Conservation (phyloP, 92 coral and sea anemone genomes). For the Blastomussa wellsi region DNA sequence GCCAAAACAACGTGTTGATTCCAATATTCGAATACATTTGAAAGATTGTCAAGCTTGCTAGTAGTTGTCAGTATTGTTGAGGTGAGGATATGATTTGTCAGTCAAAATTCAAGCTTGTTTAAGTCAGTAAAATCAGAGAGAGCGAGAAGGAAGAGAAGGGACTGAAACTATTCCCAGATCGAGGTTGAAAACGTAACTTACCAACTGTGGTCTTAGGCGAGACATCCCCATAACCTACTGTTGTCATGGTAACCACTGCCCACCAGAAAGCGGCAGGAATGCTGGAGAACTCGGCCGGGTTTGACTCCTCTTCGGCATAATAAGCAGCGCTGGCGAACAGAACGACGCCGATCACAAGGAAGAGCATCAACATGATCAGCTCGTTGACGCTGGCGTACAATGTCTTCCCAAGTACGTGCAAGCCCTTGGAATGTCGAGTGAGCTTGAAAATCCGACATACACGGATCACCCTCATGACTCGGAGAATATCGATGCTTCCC, state of each 20-base stretch:
- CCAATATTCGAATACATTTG: too few relatives aligned
- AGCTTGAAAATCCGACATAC: slow-evolving; percentile 93
- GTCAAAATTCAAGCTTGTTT: neutral
- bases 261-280: slow-evolving; percentile 99
- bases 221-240: slow-evolving; percentile 96
- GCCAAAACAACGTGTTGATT: too few relatives aligned
- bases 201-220: slow-evolving; percentile 73
- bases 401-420: slow-evolving; percentile 91
- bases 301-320: slow-evolving; percentile 75
- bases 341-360: slow-evolving; percentile 88
- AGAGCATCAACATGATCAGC: slow-evolving; percentile 86
- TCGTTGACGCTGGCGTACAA: slow-evolving; percentile 90
- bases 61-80: too few relatives aligned
- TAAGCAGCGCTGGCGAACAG: slow-evolving; percentile 94
- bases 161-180: neutral
- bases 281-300: slow-evolving; percentile 60
- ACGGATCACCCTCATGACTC: slow-evolving; percentile 92
- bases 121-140: neutral
- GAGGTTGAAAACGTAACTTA: slow-evolving; percentile 23
- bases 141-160: neutral
- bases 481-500: slow-evolving; percentile 75
- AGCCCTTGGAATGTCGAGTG: slow-evolving; percentile 94
- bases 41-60: too few relatives aligned
- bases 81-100: neutral
- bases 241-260: slow-evolving; percentile 99